A percentile compares a stretch with the other conserved stretches of the same genome.
Evolutionary conservation across 2,797 vertebrate species (phyloP).

Genomic region (Coregonus suidteri): DNA sequence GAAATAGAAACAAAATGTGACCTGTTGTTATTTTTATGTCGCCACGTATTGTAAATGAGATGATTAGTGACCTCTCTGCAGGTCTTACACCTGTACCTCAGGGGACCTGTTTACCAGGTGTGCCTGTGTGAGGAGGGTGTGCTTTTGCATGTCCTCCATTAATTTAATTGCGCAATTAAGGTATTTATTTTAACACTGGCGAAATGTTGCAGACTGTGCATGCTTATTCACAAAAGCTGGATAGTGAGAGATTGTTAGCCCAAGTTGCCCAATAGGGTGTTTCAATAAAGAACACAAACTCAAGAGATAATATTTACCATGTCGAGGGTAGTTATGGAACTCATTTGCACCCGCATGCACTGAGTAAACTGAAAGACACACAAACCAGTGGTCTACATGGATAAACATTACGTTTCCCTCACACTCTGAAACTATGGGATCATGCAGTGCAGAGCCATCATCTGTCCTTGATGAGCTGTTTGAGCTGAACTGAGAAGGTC

Average conservation of each 20-base stretch:
- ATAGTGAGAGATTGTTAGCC: no score
- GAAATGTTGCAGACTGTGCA: neutral
- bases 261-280: no score
- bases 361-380: no score
- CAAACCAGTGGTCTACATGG: no score
- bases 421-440: no score
- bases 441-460: no score
- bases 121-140: neutral
- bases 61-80: neutral
- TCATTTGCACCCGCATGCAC: no score
- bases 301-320: no score
- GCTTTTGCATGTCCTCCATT: constrained; percentile 2
- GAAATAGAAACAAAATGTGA: neutral
- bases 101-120: neutral
- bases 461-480: neutral
- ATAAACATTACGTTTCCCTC: no score
- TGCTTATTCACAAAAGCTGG: no score
- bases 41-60: neutral
- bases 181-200: neutral
- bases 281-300: no score
- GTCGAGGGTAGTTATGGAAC: no score
- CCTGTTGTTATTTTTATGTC: neutral
- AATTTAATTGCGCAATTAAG: constrained; percentile 1
- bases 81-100: constrained; percentile 1
- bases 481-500: neutral